A percentile compares a stretch with the other conserved stretches of the same genome.
These are phyloP conservation scores for Trachymyrmex cornetzi DNA, from an alignment of 1,140 invertebrate genomes.

Conservation along the genomic window DNA sequence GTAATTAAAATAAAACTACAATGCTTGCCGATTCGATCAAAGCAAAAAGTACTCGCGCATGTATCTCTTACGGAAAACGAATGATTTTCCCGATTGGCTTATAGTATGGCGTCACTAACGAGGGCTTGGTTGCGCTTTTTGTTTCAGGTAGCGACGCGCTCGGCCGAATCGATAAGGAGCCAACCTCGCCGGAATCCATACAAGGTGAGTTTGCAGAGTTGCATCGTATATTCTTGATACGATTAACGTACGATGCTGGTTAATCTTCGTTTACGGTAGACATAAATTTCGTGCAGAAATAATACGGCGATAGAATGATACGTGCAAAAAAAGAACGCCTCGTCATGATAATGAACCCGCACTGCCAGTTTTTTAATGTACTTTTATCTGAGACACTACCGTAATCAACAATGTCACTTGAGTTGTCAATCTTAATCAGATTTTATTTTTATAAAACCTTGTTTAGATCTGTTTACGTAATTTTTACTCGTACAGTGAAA, in stretches of 20 bases:
- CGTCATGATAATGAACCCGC: conserved; percentile 65
- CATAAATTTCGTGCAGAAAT: conserved; percentile 71
- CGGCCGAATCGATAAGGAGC: conserved; percentile 85
- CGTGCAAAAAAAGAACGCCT: conserved; percentile 4
- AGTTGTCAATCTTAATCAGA: background rate
- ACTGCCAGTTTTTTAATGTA: conserved; percentile 48
- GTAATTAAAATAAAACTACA: conserved; percentile 48
- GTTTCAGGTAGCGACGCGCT: conserved; percentile 85
- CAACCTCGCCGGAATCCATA: conserved; percentile 84
- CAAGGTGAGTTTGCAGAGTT: conserved; percentile 82
- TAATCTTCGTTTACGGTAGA: conserved; percentile 68
- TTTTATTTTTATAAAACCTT: background rate
- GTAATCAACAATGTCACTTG: background rate
- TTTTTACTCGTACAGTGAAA: conserved; percentile 3
- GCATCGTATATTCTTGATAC: conserved; percentile 65
- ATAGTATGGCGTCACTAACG: conserved; percentile 72
- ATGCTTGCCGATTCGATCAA: conserved; percentile 22
- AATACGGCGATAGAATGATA: conserved; percentile 53
- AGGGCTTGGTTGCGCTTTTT: conserved; percentile 77
- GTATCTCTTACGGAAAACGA: conserved; percentile 62
- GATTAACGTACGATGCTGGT: conserved; percentile 68
- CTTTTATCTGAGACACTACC: conserved; percentile 55
- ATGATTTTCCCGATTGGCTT: conserved; percentile 67
- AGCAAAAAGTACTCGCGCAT: conserved; percentile 21
- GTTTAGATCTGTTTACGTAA: background rate